phyloP scores from a whole-genome alignment of 2,888 invertebrate genomes.

The Tenthredo notha region DNA sequence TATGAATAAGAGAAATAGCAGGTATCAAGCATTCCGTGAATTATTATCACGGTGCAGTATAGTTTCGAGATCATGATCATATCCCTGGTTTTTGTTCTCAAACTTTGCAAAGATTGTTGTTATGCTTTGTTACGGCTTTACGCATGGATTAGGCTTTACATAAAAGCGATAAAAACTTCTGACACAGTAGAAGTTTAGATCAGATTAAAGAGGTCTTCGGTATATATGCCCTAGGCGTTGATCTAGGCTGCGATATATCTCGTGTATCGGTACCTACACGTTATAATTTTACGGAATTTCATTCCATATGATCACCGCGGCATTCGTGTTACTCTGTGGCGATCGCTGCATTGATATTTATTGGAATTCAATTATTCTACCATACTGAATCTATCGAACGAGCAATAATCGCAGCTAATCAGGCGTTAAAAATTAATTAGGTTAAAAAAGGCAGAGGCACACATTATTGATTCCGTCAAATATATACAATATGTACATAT shows the following conservation, averaged over 20 bases:
- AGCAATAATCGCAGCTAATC: background rate
- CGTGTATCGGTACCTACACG: background rate
- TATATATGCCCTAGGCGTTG: background rate
- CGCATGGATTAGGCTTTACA: constrained; percentile 12
- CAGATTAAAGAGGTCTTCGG: constrained; percentile 10
- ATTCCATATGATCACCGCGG: background rate
- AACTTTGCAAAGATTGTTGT: constrained; percentile 1
- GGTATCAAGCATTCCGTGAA: constrained; percentile 56
- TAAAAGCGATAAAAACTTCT: constrained; percentile 31
- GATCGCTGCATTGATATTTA: background rate
- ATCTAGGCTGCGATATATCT: constrained; percentile 1
- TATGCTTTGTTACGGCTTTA: background rate
- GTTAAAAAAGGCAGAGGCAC: background rate
- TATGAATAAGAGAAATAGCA: constrained; percentile 48
- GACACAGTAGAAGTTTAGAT: constrained; percentile 20
- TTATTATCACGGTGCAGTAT: background rate
- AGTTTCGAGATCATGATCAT: constrained; percentile 2
- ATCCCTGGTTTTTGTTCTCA: background rate
- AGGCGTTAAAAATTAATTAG: constrained; percentile 10
- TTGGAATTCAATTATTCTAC: constrained; percentile 24
- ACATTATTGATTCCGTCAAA: background rate
- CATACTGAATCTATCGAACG: background rate
- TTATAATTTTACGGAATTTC: constrained; percentile 14
- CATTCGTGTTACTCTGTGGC: background rate
- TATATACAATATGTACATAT: background rate